Base-by-base conservation (phyloP, 2,888 invertebrate genomes). In the Trachelus stipa region DNA sequence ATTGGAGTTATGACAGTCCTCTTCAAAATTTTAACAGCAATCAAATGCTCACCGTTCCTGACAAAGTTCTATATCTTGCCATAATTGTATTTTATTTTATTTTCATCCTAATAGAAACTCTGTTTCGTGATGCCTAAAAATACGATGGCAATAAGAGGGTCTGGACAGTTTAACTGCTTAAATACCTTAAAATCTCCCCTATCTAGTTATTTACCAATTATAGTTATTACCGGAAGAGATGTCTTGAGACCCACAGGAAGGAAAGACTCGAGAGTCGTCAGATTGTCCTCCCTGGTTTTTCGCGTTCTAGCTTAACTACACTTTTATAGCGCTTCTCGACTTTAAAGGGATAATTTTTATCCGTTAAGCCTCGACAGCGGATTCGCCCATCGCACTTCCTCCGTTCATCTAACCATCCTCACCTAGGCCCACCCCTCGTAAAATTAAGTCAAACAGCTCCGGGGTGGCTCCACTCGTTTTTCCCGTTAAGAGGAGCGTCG, bases 381-480 rank as follows among this genome's bases (percentile, higher is more conserved):
- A 83, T 83, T 76, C 76, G 31, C 73, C 83, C 79, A 12, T 74
- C 40, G 68, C 78, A 73, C 78, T 40, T 34, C 30, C 35, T 34
- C 69, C 30, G 40, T 73, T 75, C 9, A 37, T 40, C 76, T 81
- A 79, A 73, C 75, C 79, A 77, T 79, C 76, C 77, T 80, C 81
- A 73, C 78, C 68, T n/a, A 30, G 75, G 71, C 76, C 76, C 80
- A 76, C 76, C 87, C 86, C 85, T 88, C 89, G 80, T 89, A 88
- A 90, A 90, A 90, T 90, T 90, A 90, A 90, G 90, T 89, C 90
- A 90, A 90, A 89, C 89, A 89, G 88, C 87, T 83, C 80, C 84
- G 83, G 88, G 89, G 84, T 88, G 86, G 85, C 82, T 68, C 56
- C 81, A 83, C 84, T 84, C 85, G 85, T 84, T 85, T 86, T 86